Percentiles rank a stretch among this genome's conserved stretches.
phyloP scores from a whole-genome alignment of 2,888 invertebrate genomes.

The Agonopterix alstromeriana region DNA sequence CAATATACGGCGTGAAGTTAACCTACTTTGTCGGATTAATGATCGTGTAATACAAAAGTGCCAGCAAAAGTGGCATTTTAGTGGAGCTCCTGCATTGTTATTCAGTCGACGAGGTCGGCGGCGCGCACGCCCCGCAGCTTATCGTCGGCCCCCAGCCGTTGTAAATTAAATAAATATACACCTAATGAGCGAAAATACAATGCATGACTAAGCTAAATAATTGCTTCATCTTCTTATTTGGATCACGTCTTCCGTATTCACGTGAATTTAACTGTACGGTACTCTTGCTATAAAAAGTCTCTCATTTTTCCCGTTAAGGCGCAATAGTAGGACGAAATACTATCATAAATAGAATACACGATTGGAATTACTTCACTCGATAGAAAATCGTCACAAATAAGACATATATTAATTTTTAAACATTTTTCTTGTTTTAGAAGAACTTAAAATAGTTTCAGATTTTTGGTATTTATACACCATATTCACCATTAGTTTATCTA shows the following conservation, averaged over 20 bases:
- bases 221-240: conserved; percentile 57
- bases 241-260: conserved; percentile 22
- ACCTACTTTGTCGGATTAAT: conserved; percentile 26
- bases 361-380: no score
- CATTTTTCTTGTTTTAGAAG: no score
- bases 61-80: conserved; percentile 47
- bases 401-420: no score
- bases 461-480: no score
- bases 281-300: neutral
- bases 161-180: conserved; percentile 77
- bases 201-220: conserved; percentile 70
- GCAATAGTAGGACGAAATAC: no score
- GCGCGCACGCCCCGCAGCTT: conserved; percentile 69
- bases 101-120: conserved; percentile 61
- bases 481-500: no score
- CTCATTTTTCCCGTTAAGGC: neutral
- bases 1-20: conserved; percentile 11
- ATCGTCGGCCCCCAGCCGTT: conserved; percentile 69
- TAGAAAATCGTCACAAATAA: no score
- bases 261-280: neutral
- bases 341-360: no score
- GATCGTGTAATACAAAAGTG: conserved; percentile 23
- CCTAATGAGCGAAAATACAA: conserved; percentile 74
- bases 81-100: conserved; percentile 63
- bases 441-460: no score